Evolutionary conservation across 2,888 invertebrate species (phyloP), one percentile per base, ranked within the genome.

Genomic region (Drosophila peninsularis): DNA sequence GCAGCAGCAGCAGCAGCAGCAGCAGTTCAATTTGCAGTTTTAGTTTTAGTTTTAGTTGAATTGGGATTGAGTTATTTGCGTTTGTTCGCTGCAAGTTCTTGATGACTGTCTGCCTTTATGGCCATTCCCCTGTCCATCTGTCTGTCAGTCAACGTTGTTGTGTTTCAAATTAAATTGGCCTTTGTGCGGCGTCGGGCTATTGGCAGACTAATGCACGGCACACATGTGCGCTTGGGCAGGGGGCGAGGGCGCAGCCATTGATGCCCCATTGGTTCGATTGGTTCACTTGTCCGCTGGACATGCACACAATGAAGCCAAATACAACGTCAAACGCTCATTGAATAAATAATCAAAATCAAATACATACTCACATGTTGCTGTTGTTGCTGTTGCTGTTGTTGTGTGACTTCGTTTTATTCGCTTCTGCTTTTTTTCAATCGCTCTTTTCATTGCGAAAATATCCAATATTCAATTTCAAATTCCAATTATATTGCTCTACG

Each of bases 401-500:
- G 44, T 61, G 50, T 47, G 76, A 73, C 78, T 74, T 70, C 68
- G 45, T 50, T 71, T 64, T 61, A 60, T 65, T 71, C 71, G 62
- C 65, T 73, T 58, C 63, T 63, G 1, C 44, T 68, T 56, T 74
- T 56, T 67, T 62, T 70, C 61, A 2, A 75, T 62, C 10, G 62
- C 45, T 53, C 53, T 74, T 69, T 62, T 73, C 62, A 41, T 69
- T 81, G 83, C 82, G 73, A 75, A 82, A 85, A 85, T 85, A 85
- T 80, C 76, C 82, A 84, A 84, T 86, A 80, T 84, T 73, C 87
- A 86, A 87, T 85, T 85, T 87, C 80, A 82, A 85, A 85, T 84
- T 85, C 84, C 85, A 85, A 85, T 87, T 85, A 85, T 87, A 82
- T 82, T 78, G 78, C 76, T 80, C 58, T 82, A 83, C 87, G 84